Conservation (phyloP, 1,140 invertebrate species). For the Pollicipes pollicipes region DNA sequence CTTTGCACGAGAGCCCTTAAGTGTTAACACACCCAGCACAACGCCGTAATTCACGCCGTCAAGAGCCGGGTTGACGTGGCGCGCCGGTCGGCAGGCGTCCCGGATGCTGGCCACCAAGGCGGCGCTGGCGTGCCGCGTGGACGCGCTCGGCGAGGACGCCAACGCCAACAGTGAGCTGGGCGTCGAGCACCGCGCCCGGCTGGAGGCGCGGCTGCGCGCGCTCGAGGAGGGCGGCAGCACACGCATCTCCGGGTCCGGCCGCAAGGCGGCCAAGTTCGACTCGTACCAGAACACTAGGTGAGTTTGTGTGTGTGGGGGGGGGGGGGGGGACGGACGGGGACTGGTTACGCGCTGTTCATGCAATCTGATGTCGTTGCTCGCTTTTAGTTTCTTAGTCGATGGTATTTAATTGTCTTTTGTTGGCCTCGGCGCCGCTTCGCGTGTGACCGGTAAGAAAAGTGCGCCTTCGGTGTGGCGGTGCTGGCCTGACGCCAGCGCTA, state of each 20-base stretch:
- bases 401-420: conserved; percentile 8
- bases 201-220: conserved; percentile 54
- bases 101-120: conserved; percentile 93
- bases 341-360: too few species aligned
- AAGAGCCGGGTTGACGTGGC: too few species aligned
- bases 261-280: conserved; percentile 68
- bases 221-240: conserved; percentile 69
- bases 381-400: not conserved
- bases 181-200: conserved; percentile 64
- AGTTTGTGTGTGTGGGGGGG: conserved; percentile 11
- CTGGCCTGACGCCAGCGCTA: too few species aligned
- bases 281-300: conserved; percentile 62
- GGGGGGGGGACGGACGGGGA: conserved; percentile 2
- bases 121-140: conserved; percentile 75
- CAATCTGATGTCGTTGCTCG: conserved; percentile 3
- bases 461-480: too few species aligned
- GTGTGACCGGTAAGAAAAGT: too few species aligned
- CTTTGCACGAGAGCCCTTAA: too few species aligned
- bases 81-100: conserved; percentile 49
- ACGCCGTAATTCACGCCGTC: too few species aligned
- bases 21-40: too few species aligned
- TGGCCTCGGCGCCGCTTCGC: not conserved
- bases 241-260: conserved; percentile 62
- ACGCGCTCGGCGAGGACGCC: conserved; percentile 81
- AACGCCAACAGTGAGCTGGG: conserved; percentile 50